These are phyloP conservation scores for Blera fallax DNA, from an alignment of 2,888 invertebrate species.

Conservation along the genomic window DNA sequence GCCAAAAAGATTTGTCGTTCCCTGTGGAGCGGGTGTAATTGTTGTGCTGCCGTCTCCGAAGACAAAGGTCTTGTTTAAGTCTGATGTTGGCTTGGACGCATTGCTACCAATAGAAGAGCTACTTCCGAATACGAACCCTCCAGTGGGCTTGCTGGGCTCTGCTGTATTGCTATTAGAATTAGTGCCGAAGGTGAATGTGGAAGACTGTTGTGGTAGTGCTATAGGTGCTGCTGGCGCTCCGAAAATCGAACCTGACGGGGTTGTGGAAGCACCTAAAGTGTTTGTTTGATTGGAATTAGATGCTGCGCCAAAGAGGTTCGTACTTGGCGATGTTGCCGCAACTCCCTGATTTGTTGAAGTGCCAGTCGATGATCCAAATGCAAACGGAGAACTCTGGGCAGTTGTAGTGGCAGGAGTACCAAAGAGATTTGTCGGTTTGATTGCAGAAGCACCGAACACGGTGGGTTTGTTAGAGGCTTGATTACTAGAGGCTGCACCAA, in stretches of 20 bases:
- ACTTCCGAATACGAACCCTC: slow-evolving; percentile 62
- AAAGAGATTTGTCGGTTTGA: slow-evolving; percentile 74
- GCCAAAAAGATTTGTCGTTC: slow-evolving; percentile 37
- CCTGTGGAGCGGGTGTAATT: slow-evolving; percentile 27
- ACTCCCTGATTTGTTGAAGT: slow-evolving; percentile 15
- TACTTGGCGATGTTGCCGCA: background rate
- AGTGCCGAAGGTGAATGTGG: slow-evolving; percentile 42
- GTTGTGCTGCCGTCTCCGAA: slow-evolving; percentile 59
- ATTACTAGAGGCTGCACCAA: slow-evolving; percentile 62
- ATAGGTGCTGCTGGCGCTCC: slow-evolving; percentile 43
- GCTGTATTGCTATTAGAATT: slow-evolving; percentile 14
- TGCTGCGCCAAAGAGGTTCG: slow-evolving; percentile 32
- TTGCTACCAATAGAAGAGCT: slow-evolving; percentile 61
- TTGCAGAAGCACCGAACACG: slow-evolving; percentile 23
- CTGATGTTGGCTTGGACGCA: slow-evolving; percentile 54
- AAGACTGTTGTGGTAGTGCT: slow-evolving; percentile 38
- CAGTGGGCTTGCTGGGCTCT: slow-evolving; percentile 35
- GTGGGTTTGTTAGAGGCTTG: slow-evolving; percentile 1
- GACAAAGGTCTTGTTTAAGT: slow-evolving; percentile 61
- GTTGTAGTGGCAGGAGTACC: slow-evolving; percentile 69
- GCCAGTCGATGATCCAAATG: slow-evolving; percentile 34
- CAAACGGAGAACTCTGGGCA: slow-evolving; percentile 38
- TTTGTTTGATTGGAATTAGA: background rate
- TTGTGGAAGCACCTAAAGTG: background rate
- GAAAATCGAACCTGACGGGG: slow-evolving; percentile 27